Evolutionary conservation across 92 coral and sea anemone genomes (phyloP).

Genomic region (Palythoa heliodiscus): DNA sequence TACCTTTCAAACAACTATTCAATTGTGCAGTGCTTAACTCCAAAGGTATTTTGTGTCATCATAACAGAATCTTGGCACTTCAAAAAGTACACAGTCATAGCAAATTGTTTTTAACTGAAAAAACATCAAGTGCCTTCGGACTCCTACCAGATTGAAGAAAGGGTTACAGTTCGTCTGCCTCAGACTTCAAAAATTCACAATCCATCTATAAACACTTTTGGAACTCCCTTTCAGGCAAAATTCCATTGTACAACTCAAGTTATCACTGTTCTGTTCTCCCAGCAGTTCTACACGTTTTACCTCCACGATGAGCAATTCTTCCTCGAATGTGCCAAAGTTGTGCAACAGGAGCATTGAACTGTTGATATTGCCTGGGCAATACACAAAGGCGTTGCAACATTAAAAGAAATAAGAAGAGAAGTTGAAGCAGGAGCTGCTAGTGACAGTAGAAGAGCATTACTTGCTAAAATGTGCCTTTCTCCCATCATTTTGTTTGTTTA

Average conservation of each 20-base stretch:
- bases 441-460: neutral
- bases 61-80: neutral
- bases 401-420: too few relatives aligned
- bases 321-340: neutral
- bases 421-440: neutral
- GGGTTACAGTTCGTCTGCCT: neutral
- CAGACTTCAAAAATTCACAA: neutral
- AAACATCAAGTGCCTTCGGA: neutral
- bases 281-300: neutral
- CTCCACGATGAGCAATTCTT: neutral
- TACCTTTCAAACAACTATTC: neutral
- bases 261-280: conserved; percentile 38
- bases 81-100: neutral
- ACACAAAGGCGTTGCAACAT: neutral
- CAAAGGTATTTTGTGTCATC: neutral
- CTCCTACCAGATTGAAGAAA: neutral
- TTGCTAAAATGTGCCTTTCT: neutral
- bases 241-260: conserved; percentile 40
- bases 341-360: neutral
- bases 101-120: neutral
- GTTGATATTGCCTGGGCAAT: neutral
- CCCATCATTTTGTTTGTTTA: neutral
- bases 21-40: neutral
- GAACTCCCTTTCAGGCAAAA: conserved; percentile 29
- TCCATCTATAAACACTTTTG: neutral